A percentile compares a stretch with the other conserved stretches of the same genome.
phyloP scores from a whole-genome alignment of 1,140 invertebrate genomes.

The Episyrphus balteatus region DNA sequence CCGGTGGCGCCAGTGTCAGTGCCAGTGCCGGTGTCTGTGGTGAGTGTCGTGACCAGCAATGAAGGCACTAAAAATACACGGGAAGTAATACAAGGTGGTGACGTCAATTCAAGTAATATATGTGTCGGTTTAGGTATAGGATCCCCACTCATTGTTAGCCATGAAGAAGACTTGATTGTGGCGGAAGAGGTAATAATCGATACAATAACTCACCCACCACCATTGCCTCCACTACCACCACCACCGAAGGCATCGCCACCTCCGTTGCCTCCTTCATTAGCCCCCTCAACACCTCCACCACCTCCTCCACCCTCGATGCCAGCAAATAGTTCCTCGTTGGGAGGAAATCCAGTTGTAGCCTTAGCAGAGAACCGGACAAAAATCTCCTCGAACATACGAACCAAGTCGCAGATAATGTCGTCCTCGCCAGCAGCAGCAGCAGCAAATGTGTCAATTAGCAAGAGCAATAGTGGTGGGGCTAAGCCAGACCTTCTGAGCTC shows the following conservation, averaged over 20 bases:
- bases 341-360: too few relatives aligned
- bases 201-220: neutral
- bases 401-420: conserved; percentile 4
- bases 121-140: conserved; percentile 14
- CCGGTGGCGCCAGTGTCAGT: neutral
- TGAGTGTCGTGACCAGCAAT: neutral
- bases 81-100: neutral
- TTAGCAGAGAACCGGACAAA: conserved; percentile 11
- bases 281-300: conserved; percentile 13
- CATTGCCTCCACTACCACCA: conserved; percentile 24
- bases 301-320: conserved; percentile 1
- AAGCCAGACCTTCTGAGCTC: conserved; percentile 26
- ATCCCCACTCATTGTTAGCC: conserved; percentile 25
- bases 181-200: conserved; percentile 5
- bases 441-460: conserved; percentile 8
- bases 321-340: too few relatives aligned
- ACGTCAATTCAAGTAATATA: neutral
- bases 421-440: conserved; percentile 14
- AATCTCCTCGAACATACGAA: conserved; percentile 8
- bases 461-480: neutral
- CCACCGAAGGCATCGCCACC: conserved; percentile 9
- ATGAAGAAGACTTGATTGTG: conserved; percentile 26
- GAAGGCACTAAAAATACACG: neutral
- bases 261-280: neutral
- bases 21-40: neutral